Conservation (phyloP, 92 coral and sea anemone species). For the Actinernus sp. region DNA sequence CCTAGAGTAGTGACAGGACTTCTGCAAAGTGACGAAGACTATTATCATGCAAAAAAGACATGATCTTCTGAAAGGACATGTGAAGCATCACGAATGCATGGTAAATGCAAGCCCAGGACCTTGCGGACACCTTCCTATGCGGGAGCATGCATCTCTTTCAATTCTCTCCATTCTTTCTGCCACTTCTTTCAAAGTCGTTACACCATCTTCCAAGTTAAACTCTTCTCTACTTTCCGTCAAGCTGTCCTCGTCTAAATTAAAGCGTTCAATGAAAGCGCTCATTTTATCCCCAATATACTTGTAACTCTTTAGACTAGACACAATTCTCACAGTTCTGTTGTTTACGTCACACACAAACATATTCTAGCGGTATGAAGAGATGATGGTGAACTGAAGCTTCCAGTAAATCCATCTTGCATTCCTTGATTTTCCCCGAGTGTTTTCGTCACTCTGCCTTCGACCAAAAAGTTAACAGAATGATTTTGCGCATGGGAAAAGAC, state of each 20-base stretch:
- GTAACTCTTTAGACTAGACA: conserved; percentile 39
- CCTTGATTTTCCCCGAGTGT: conserved; percentile 37
- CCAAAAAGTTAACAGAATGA: conserved; percentile 22
- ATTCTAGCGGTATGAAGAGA: conserved; percentile 24
- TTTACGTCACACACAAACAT: conserved; percentile 50
- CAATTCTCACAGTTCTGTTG: conserved; percentile 37
- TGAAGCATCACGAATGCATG: conserved; percentile 46
- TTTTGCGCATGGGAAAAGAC: conserved; percentile 48
- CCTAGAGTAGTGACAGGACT: conserved; percentile 45
- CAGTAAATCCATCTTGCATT: conserved; percentile 41
- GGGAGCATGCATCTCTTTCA: conserved; percentile 31
- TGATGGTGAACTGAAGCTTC: conserved; percentile 31
- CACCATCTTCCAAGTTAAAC: conserved; percentile 34
- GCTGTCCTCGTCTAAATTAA: conserved; percentile 41
- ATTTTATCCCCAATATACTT: conserved; percentile 27
- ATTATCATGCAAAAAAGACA: too few relatives aligned
- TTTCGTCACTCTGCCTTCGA: conserved; percentile 2
- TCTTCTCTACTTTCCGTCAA: too few relatives aligned
- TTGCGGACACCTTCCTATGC: conserved; percentile 61
- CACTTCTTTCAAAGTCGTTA: conserved; percentile 31
- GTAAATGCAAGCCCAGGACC: conserved; percentile 53
- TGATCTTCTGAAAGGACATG: conserved; percentile 24
- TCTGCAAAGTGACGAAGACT: too few relatives aligned
- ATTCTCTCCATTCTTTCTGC: conserved; percentile 24
- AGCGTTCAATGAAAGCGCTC: conserved; percentile 31